Conservation (phyloP, 2,113 vertebrate species). For the Chaetura pelagica region DNA sequence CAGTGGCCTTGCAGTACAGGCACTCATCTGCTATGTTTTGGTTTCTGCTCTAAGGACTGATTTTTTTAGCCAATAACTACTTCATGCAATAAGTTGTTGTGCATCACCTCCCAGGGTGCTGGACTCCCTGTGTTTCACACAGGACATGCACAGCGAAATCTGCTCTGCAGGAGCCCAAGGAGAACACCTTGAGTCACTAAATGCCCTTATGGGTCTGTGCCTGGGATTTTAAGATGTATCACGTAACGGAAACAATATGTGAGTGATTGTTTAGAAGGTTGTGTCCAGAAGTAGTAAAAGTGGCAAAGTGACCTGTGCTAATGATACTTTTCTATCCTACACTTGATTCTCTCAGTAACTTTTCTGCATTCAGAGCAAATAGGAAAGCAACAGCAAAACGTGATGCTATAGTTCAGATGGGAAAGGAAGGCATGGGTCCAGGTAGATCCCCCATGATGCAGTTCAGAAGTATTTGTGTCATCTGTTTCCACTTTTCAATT, state of each 20-base stretch:
- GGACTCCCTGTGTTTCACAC: no score
- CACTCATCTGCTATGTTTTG: not conserved
- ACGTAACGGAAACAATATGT: not conserved
- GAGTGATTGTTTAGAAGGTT: not conserved
- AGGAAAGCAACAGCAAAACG: not conserved
- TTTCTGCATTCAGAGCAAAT: not conserved
- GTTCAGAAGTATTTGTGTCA: not conserved
- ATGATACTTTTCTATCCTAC: not conserved
- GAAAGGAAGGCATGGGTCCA: not conserved
- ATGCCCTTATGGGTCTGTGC: not conserved
- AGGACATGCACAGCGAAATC: fast-evolving
- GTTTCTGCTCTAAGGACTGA: not conserved
- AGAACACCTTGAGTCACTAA: not conserved
- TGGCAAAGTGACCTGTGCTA: not conserved
- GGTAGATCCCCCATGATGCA: not conserved
- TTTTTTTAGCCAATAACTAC: not conserved
- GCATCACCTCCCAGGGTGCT: not conserved
- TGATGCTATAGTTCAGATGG: not conserved
- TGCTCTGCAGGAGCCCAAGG: not conserved
- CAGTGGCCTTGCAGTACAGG: not conserved
- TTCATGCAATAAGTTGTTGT: not conserved
- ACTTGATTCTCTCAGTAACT: not conserved
- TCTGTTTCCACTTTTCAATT: not conserved
- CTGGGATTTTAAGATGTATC: not conserved
- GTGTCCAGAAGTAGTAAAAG: not conserved